Percentiles rank a stretch among this genome's conserved stretches.
phyloP scores from a whole-genome alignment of 1,140 invertebrate genomes.

The Hesperophylax magnus region DNA sequence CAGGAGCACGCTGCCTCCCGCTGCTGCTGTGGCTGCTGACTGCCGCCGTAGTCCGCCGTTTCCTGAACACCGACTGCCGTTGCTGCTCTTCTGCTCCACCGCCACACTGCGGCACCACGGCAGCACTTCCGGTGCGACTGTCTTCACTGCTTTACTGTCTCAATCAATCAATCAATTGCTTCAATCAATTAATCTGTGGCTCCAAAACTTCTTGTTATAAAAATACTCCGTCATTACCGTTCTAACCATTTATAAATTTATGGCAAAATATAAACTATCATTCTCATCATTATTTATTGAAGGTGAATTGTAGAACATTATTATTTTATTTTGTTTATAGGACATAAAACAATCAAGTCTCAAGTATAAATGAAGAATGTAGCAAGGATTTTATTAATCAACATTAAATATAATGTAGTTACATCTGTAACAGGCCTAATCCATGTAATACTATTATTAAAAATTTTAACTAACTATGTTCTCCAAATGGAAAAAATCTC shows the following conservation, averaged over 20 bases:
- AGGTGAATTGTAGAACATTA: no score
- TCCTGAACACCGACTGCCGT: not conserved
- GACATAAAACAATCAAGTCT: no score
- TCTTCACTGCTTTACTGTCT: conserved; percentile 28
- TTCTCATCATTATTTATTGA: not conserved
- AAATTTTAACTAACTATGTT: no score
- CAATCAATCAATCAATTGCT: conserved; percentile 1
- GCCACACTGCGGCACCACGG: conserved; percentile 1
- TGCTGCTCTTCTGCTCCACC: not conserved
- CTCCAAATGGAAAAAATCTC: no score
- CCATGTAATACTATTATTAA: no score
- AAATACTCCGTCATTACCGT: not conserved
- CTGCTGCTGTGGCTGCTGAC: conserved; percentile 41
- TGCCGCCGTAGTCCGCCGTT: conserved; percentile 6
- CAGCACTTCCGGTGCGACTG: conserved; percentile 25
- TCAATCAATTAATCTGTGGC: conserved; percentile 24
- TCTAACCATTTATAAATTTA: not conserved
- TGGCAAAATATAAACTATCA: conserved; percentile 21
- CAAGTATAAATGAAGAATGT: no score
- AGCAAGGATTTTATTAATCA: no score
- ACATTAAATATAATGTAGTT: no score
- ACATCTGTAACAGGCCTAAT: no score
- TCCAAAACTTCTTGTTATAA: conserved; percentile 34
- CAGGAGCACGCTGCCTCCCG: conserved; percentile 24
- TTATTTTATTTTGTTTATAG: no score